These are phyloP conservation scores for Tiaroga cobitis DNA, from an alignment of 2,797 vertebrate genomes.

Conservation along the genomic window DNA sequence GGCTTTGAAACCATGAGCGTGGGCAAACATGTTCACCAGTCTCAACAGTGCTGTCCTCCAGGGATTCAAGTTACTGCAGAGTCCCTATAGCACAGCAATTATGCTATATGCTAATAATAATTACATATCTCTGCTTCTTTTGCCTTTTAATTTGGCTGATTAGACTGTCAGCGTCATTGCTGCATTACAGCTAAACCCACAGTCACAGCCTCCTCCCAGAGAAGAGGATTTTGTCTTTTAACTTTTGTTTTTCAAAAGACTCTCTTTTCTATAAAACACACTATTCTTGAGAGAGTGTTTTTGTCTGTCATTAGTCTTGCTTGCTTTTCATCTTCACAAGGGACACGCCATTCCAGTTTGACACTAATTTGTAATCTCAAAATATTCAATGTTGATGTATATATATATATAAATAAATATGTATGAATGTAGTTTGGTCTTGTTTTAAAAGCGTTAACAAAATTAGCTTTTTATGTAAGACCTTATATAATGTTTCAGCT, in stretches of 20 bases:
- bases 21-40: slow-evolving; percentile 28
- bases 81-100: slow-evolving; percentile 43
- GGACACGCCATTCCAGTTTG: not conserved
- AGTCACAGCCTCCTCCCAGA: not conserved
- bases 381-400: not conserved
- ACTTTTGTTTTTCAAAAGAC: slow-evolving; percentile 2
- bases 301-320: slow-evolving; percentile 4
- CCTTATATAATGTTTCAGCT: not conserved
- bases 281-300: not conserved
- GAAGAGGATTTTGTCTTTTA: not conserved
- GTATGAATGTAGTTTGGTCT: too few relatives aligned
- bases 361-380: not conserved
- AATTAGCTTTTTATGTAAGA: not conserved
- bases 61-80: slow-evolving; percentile 30
- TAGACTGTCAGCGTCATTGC: slow-evolving; percentile 23
- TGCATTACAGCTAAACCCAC: not conserved
- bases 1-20: slow-evolving; percentile 20
- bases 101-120: slow-evolving; percentile 41
- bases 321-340: not conserved
- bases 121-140: slow-evolving; percentile 29
- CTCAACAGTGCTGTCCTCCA: slow-evolving; percentile 14
- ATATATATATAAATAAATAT: too few relatives aligned
- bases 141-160: slow-evolving; percentile 20
- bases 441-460: not conserved
- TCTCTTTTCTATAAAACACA: not conserved